Base-by-base conservation (phyloP, 2,113 vertebrate species). In the Amphiprion ocellaris region DNA sequence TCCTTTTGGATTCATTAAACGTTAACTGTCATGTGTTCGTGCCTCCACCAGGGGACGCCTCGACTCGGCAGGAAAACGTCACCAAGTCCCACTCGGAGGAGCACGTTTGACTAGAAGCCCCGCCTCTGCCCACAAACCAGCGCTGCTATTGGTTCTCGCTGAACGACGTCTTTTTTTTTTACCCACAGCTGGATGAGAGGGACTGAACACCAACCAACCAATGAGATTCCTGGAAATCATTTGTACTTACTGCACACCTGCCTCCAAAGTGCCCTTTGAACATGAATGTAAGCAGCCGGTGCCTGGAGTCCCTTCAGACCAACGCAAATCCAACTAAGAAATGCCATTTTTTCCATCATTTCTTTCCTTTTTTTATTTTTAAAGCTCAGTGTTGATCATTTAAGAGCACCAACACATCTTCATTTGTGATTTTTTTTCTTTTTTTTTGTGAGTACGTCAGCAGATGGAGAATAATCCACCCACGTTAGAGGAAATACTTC, bases 41-140 rank as follows among this genome's bases (percentile, higher is more conserved):
- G 21, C 66, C 17, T 83, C 3, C 82, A 23, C 11, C 50, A 99
- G 98, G 95, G 97, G 74, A 99, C 97, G 1, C 97, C 98, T 26
- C 95, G 98, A 65, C 95, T 99, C 69, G 92, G 96, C 94, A 96
- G 97, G 73, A 98, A 97, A 92, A 96, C 90, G 2, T 98, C 97
- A 54, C 97, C 97, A 10, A 96, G 96, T 86, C 96, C 97, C 44
- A 95, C 97, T 15, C 95, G 96, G 79, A 95, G 95, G 91, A 87
- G 95, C 73, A 92, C 96, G 0, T 97, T 97, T 90, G 97, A 99
- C 72, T 97, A 95, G 92, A 91, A 2, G 4, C 30, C n/a, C 28
- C 83, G 68, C 37, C 64, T 39, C 75, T 75, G 37, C 49, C 75
- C 37, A 77, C 63, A 74, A 86, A 81, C 77, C 81, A 68, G 65